Conservation (phyloP, 2,113 vertebrate species). For the Brienomyrus brachyistius region DNA sequence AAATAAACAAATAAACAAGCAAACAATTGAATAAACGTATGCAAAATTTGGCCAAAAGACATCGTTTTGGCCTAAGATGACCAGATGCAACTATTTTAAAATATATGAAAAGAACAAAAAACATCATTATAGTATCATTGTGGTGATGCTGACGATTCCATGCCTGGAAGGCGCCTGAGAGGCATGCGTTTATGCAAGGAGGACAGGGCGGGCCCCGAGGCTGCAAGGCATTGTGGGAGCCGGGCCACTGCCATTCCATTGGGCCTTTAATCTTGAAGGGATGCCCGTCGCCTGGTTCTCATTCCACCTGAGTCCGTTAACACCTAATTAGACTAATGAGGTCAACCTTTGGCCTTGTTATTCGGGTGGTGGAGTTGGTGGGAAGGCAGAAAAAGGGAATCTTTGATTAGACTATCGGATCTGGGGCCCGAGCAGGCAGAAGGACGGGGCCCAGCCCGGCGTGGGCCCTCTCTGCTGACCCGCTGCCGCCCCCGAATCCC, state of each 20-base stretch:
- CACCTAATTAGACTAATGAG: slow-evolving; percentile 13
- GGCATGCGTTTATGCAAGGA: not conserved
- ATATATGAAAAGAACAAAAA: not conserved
- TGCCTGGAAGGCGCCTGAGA: not conserved
- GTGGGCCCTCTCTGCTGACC: not conserved
- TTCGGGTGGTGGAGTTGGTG: not conserved
- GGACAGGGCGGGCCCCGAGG: not conserved
- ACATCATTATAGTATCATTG: not conserved
- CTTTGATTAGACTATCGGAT: not conserved
- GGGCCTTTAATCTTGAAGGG: slow-evolving; percentile 5
- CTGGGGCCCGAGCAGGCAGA: not conserved
- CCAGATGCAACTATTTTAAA: not conserved
- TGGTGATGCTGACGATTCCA: not conserved
- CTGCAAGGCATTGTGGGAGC: not conserved
- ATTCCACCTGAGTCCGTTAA: not conserved
- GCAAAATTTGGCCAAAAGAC: not conserved
- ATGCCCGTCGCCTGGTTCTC: not conserved
- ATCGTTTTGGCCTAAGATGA: not conserved
- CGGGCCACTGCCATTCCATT: not conserved
- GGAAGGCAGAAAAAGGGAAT: not conserved
- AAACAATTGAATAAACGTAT: not conserved
- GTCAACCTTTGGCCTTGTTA: not conserved
- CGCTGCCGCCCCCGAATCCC: not conserved
- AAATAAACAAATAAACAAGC: not conserved
- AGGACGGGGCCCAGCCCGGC: not conserved